phyloP scores from a whole-genome alignment of 2,888 invertebrate genomes.

The Actias luna region DNA sequence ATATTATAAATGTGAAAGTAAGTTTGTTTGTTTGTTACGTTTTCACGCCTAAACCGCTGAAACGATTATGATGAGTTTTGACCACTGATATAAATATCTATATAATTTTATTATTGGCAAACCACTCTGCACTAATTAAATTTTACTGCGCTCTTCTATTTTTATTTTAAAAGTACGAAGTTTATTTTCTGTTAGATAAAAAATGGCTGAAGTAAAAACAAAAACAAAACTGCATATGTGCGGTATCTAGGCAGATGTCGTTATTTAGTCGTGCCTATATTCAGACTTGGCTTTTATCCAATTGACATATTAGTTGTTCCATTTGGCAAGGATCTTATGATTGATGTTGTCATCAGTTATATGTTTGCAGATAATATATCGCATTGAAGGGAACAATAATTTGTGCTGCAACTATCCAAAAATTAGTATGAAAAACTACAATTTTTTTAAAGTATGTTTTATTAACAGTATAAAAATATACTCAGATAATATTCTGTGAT shows the following conservation, averaged over 20 bases:
- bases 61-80: too few relatives aligned
- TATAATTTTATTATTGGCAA: too few relatives aligned
- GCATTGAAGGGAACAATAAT: neutral
- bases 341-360: conserved; percentile 9
- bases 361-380: neutral
- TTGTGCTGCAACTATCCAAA: neutral
- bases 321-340: conserved; percentile 11
- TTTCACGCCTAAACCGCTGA: too few relatives aligned
- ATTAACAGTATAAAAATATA: neutral
- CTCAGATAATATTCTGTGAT: neutral
- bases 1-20: too few relatives aligned
- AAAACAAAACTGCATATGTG: neutral
- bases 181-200: neutral
- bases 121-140: too few relatives aligned
- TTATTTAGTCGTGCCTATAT: conserved; percentile 10
- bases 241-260: neutral
- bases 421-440: neutral
- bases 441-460: neutral
- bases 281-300: conserved; percentile 9
- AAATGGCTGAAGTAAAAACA: neutral
- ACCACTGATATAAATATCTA: too few relatives aligned
- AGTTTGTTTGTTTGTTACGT: too few relatives aligned
- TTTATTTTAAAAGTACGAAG: neutral
- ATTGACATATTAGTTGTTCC: conserved; percentile 7
- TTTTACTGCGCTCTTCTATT: too few relatives aligned